Evolutionary conservation across 2,888 invertebrate genomes (phyloP).

Genomic region (Stenoptilia bipunctidactyla): DNA sequence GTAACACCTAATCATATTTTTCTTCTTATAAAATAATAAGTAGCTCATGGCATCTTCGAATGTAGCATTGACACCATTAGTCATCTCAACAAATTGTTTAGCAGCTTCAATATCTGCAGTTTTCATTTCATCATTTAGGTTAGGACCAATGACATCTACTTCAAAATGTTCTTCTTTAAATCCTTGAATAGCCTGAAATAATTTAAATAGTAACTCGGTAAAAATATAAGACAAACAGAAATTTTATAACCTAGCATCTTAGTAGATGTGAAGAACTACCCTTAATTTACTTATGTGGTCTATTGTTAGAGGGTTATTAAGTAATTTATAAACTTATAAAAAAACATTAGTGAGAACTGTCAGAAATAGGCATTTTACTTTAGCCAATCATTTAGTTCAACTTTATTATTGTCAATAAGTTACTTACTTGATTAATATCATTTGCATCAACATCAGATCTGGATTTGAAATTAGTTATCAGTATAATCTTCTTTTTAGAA

Average conservation of each 20-base stretch:
- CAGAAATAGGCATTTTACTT: no score
- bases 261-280: no score
- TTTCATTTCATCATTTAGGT: slow-evolving; percentile 39
- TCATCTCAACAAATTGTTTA: slow-evolving; percentile 44
- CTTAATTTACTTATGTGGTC: no score
- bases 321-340: no score
- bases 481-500: slow-evolving; percentile 63
- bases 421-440: slow-evolving; percentile 46
- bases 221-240: no score
- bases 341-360: no score
- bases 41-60: slow-evolving; percentile 74
- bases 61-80: slow-evolving; percentile 57
- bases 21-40: slow-evolving; percentile 68
- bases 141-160: slow-evolving; percentile 74
- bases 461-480: slow-evolving; percentile 74
- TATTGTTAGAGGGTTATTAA: no score
- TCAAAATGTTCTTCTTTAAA: slow-evolving; percentile 69
- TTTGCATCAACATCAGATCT: slow-evolving; percentile 50
- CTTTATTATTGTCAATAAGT: no score
- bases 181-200: slow-evolving; percentile 55
- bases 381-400: no score
- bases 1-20: slow-evolving; percentile 44
- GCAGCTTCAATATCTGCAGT: slow-evolving; percentile 35
- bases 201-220: no score
- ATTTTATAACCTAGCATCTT: no score